These are phyloP conservation scores for Holocentrus rufus DNA, from an alignment of 2,797 vertebrate species.

Conservation along the genomic window DNA sequence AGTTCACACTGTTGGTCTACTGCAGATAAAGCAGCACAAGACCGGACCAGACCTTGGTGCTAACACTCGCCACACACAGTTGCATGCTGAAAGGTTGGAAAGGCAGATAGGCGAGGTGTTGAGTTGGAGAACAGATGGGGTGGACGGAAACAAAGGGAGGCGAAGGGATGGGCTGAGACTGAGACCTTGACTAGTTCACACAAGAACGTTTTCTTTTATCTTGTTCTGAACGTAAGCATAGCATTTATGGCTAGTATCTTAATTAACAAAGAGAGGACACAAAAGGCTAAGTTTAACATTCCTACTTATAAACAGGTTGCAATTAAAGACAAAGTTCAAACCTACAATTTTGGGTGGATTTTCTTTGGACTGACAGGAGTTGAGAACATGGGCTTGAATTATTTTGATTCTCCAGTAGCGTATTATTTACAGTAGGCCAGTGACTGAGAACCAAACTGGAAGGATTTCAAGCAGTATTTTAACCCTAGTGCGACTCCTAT, in stretches of 20 bases:
- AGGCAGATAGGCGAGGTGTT: background rate
- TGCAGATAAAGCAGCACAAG: slow-evolving; percentile 30
- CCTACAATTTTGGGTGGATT: background rate
- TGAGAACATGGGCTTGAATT: background rate
- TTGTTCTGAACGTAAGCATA: background rate
- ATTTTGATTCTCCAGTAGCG: background rate
- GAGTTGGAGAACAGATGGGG: background rate
- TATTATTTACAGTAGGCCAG: too few species aligned
- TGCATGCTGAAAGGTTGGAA: background rate
- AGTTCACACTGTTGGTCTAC: slow-evolving; percentile 1
- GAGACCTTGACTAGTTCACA: slow-evolving; percentile 5
- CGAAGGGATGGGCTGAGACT: too few species aligned
- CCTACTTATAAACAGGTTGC: background rate
- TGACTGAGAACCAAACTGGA: background rate
- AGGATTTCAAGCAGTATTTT: slow-evolving; percentile 21
- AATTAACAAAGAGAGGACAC: background rate
- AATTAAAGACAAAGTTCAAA: background rate
- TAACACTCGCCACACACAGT: slow-evolving; percentile 8
- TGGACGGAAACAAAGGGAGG: background rate
- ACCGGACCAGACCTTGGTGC: slow-evolving; percentile 13
- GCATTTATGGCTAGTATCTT: background rate
- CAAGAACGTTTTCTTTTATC: background rate
- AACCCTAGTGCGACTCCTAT: slow-evolving; percentile 20
- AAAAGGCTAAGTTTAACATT: background rate
- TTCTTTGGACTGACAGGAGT: background rate